Conservation (phyloP, 1,140 invertebrate genomes). For the Mylabris phalerata region DNA sequence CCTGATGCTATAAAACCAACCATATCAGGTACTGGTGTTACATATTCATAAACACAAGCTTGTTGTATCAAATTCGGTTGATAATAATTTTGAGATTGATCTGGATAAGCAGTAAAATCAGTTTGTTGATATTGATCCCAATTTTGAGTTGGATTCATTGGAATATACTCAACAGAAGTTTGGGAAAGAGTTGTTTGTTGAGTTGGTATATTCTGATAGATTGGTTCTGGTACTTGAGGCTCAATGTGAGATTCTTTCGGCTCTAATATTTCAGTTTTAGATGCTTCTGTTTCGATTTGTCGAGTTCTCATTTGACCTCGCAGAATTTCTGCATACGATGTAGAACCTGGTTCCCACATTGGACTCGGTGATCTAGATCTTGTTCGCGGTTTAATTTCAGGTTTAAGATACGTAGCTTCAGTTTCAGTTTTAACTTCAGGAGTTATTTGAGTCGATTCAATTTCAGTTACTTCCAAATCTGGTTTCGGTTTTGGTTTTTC, state of each 20-base stretch:
- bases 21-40: slow-evolving; percentile 47
- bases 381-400: slow-evolving; percentile 1
- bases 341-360: slow-evolving; percentile 63
- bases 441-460: background rate
- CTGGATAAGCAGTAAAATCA: slow-evolving; percentile 6
- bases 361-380: slow-evolving; percentile 59
- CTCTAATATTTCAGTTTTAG: slow-evolving; percentile 1
- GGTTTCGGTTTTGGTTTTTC: slow-evolving; percentile 19
- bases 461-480: background rate
- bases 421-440: background rate
- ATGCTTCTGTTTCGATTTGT: background rate
- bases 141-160: background rate
- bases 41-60: slow-evolving; percentile 43
- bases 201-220: background rate
- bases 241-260: background rate
- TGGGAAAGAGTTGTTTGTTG: background rate
- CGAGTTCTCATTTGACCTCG: slow-evolving; percentile 44
- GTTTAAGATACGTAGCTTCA: background rate
- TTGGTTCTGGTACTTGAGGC: slow-evolving; percentile 5
- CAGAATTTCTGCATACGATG: slow-evolving; percentile 71
- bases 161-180: background rate
- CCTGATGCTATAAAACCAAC: slow-evolving; percentile 48
- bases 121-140: slow-evolving; percentile 26
- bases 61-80: slow-evolving; percentile 10
- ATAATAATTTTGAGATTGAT: slow-evolving; percentile 14